phyloP scores from a whole-genome alignment of 2,797 vertebrate genomes.

The Paramormyrops hopkinsi region DNA sequence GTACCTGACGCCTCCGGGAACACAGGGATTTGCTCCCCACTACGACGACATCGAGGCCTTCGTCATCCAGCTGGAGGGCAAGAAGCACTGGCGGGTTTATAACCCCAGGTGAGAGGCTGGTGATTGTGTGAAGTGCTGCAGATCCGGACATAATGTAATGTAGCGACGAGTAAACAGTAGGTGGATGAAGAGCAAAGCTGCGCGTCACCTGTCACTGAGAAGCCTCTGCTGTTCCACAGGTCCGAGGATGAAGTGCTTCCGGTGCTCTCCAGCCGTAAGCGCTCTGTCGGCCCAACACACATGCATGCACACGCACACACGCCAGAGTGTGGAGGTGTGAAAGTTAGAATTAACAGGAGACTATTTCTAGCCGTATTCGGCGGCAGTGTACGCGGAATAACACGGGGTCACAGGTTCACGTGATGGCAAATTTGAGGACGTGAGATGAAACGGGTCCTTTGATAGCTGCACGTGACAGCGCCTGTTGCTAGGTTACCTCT shows the following conservation, averaged over 20 bases:
- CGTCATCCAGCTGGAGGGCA: slow-evolving; percentile 90
- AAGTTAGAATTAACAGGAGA: not conserved
- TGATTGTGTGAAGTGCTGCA: not conserved
- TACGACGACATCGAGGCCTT: slow-evolving; percentile 98
- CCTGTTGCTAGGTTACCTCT: slow-evolving; percentile 12
- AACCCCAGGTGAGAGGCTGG: slow-evolving; percentile 58
- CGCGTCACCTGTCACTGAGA: not conserved
- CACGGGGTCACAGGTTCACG: not conserved
- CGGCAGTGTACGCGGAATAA: not conserved
- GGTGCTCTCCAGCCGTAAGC: slow-evolving; percentile 69
- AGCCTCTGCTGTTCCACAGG: slow-evolving; percentile 39
- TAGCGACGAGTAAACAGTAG: not conserved
- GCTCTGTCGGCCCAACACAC: not conserved
- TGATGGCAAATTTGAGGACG: not conserved
- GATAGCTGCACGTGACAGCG: not conserved
- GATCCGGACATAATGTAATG: not conserved
- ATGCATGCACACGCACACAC: not conserved
- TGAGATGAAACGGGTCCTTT: not conserved
- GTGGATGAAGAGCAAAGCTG: not conserved
- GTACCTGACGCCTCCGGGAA: slow-evolving; percentile 86
- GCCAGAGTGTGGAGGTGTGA: not conserved
- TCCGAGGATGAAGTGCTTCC: slow-evolving; percentile 62
- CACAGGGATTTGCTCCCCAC: slow-evolving; percentile 93
- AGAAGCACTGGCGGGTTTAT: slow-evolving; percentile 91
- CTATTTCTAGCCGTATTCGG: not conserved